Base-by-base conservation (phyloP, 2,888 invertebrate species). In the Zonitis immaculata region DNA sequence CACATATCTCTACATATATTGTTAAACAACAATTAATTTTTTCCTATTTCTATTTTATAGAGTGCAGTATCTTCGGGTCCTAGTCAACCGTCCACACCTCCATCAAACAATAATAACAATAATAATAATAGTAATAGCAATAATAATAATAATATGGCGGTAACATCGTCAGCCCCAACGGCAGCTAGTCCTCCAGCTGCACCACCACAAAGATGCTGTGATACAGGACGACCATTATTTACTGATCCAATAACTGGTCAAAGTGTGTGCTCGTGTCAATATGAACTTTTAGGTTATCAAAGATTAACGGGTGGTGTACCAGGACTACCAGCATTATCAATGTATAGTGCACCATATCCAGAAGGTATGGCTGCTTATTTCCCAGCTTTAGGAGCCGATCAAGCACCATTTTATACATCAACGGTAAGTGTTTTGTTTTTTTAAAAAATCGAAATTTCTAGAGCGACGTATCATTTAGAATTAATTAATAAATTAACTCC, bases 221-320 rank as follows among this genome's bases (percentile, higher is more conserved):
- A 95, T 80, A 91, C 93, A 62, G 94, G 94, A 63, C 84, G 94
- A 69, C 88, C 93, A 60, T 85, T 94, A 74, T 91, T 91, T 79
- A 91, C 91, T 73, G 92, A 92, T 77, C 92, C 92, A 42, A 82
- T 91, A 65, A 90, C 91, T 64, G 91, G 92, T 50, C 91, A 91
- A 77, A 90, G 88, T 51, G 87, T 92, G 60, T 92, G 92, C 79
- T 91, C 91, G 68, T 92, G 92, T 77, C 92, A 92, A 77, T 91
- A 91, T 79, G 91, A 91, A 78, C 84, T 93, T 67, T 83, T 93
- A 68, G 86, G 86, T 78, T 90, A 90, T 79, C 91, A 90, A 78
- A 82, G 91, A 71, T 81, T 91, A 58, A 88, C 82, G 30, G 74
- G 83, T 46, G 77, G 77, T 27, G 80, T 80, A 2, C 82, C 84